Conservation (phyloP, 2,888 invertebrate species). For the Ferdinandea cuprea region DNA sequence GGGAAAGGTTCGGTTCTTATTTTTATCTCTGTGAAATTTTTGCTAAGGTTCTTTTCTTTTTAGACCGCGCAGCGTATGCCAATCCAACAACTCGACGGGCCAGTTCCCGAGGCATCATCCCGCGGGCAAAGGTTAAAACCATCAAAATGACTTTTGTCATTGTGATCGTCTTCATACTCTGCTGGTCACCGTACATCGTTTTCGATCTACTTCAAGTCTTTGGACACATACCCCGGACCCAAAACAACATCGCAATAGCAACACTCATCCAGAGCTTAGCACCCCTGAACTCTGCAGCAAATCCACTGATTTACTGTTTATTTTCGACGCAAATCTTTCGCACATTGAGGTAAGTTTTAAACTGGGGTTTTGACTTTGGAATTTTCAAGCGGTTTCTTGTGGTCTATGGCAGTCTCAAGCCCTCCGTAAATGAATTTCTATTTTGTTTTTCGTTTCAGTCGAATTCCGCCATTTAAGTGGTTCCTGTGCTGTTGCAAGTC, state of each 20-base stretch:
- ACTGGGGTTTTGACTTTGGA: background rate
- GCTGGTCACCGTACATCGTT: conserved; percentile 97
- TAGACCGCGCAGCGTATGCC: conserved; percentile 80
- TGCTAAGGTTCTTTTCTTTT: background rate
- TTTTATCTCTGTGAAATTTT: no score
- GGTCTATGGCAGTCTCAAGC: conserved; percentile 5
- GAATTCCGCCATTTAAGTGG: conserved; percentile 88
- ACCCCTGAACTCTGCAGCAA: conserved; percentile 96
- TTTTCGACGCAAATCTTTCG: conserved; percentile 95
- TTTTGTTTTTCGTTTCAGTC: conserved; percentile 76
- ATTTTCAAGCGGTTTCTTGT: background rate
- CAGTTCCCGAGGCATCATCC: conserved; percentile 96
- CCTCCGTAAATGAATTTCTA: conserved; percentile 19
- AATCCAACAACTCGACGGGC: conserved; percentile 88
- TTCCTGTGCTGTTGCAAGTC: conserved; percentile 84
- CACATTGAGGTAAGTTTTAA: conserved; percentile 88
- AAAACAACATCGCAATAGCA: conserved; percentile 92
- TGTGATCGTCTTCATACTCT: conserved; percentile 95
- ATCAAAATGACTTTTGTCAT: conserved; percentile 99
- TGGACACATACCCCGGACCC: conserved; percentile 90
- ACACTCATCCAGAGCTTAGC: conserved; percentile 96
- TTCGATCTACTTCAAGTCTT: conserved; percentile 96
- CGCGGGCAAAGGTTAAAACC: conserved; percentile 97
- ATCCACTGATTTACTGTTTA: conserved; percentile 96
- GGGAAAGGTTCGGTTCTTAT: conserved; percentile 75